Base-by-base conservation (phyloP, 2,797 vertebrate genomes). In the Sebastes melanostomus region DNA sequence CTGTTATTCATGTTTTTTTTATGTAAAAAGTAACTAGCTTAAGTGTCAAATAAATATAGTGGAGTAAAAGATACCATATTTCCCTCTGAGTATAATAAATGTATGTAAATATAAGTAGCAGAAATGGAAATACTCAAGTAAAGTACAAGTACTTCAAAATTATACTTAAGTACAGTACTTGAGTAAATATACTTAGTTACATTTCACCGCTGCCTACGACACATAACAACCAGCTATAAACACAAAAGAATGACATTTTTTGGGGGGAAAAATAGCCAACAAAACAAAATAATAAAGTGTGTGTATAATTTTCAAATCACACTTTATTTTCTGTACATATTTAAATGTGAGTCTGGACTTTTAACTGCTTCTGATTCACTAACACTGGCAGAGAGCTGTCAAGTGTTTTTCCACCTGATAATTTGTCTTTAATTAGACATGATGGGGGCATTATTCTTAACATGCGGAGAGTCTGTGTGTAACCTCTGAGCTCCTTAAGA, bases 401-500 rank as follows among this genome's bases (percentile, higher is more conserved):
- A 4, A 58, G 68, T 79, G 72, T 74, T 83, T 88, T 86, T 77
- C 82, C 58, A 80, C 25, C 68, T 69, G 59, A 73, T 75, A 34
- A 90, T 85, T 80, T 70, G 54, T 87, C 83, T 93, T 72, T 75
- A 67, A 86, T 89, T 77, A 59, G 81, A 86, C 72, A 54, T 59
- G 36, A 75, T 78, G 30, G 29, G 14, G 38, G 29, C 60, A 76
- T 90, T 89, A 81, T 88, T 93, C 80, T 83, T 85, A 61, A 76
- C 80, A 55, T 80, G 68, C 83, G 50, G 62, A 50, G 60, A 63
- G 72, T 76, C 83, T 89, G 61, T 84, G 75, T 87, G 63, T 79
- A 87, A 89, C 78, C 86, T 88, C 81, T 82, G 83, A 83, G 90
- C 85, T 92, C 86, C 88, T 91, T 90, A 78, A 94, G 84, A 92